These are phyloP conservation scores for Anticlea derivata DNA, from an alignment of 2,888 invertebrate genomes.

Conservation along the genomic window DNA sequence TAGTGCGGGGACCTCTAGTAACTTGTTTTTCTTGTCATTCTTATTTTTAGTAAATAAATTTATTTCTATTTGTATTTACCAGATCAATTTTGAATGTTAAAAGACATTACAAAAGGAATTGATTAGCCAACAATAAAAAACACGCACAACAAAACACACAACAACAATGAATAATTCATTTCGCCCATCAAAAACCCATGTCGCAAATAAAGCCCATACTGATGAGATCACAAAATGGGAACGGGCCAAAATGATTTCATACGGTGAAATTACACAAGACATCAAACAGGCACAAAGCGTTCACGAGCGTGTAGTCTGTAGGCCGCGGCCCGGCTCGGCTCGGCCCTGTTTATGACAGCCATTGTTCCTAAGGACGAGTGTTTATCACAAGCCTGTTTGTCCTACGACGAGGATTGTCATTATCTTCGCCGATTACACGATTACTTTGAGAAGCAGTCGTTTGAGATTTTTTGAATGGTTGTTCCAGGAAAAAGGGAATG, in stretches of 20 bases:
- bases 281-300: slow-evolving; percentile 37
- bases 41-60: too few species aligned
- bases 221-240: slow-evolving; percentile 24
- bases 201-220: slow-evolving; percentile 13
- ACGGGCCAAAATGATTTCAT: slow-evolving; percentile 30
- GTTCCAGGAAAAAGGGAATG: slow-evolving; percentile 2
- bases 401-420: slow-evolving; percentile 33
- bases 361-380: slow-evolving; percentile 36
- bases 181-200: slow-evolving; percentile 18
- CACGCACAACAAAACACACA: slow-evolving; percentile 1
- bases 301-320: slow-evolving; percentile 14
- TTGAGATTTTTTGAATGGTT: slow-evolving; percentile 19
- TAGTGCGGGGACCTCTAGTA: too few species aligned
- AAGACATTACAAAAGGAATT: background rate
- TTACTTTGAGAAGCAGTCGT: slow-evolving; percentile 19
- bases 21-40: too few species aligned
- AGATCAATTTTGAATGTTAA: too few species aligned
- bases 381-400: slow-evolving; percentile 34
- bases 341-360: slow-evolving; percentile 28
- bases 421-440: slow-evolving; percentile 38
- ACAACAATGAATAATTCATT: slow-evolving; percentile 21
- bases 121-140: background rate
- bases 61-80: too few species aligned
- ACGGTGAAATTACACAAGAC: slow-evolving; percentile 36
- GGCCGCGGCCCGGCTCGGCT: background rate